Base-by-base conservation (phyloP, 2,113 vertebrate genomes). In the Eptesicus fuscus region DNA sequence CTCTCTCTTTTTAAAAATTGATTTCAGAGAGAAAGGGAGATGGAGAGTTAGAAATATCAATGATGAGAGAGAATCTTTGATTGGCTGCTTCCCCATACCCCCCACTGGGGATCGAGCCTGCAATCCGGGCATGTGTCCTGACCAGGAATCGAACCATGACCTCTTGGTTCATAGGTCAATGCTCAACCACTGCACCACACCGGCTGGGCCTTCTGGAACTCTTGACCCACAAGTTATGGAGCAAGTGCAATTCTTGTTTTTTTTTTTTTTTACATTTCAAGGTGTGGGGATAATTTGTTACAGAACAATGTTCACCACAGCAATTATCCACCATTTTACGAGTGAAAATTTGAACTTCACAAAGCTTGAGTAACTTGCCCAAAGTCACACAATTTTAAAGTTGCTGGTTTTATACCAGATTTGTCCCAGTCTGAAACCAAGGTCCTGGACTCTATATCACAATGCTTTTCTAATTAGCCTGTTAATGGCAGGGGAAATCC, bases 401-500 rank as follows among this genome's bases (percentile, higher is more conserved):
- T 79, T 86, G 40, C 5, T 20, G 3, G 23, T 82, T 94, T 83
- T 42, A n/a, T 25, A 40, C 2, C 49, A 83, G 40, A 70, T 63
- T n/a, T 93, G 18, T 51, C 32, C 12, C 13, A 44, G 42, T 85
- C 25, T 42, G 22, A 91, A 95, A 90, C 10, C 30, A 80, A 32
- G 17, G 32, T 40, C 11, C 7, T 37, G 40, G 28, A 32, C 14
- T 90, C 14, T 65, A 9, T 76, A 42, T 28, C 12, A 20, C 18
- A 44, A 49, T 44, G 23, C 7, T 20, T 91, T 91, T 83, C 32
- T 42, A 95, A 44, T 91, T 49, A 67, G 35, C 22, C 14, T 77
- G 37, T 51, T 74, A 73, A 40, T 74, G 95, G 32, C 49, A 88
- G 61, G 77, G 18, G 93, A 95, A 97, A 97, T 5, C 40, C 74